Evolutionary conservation across 2,888 invertebrate genomes (phyloP), one percentile per base, ranked within the genome.

Genomic region (Protonemura montana): DNA sequence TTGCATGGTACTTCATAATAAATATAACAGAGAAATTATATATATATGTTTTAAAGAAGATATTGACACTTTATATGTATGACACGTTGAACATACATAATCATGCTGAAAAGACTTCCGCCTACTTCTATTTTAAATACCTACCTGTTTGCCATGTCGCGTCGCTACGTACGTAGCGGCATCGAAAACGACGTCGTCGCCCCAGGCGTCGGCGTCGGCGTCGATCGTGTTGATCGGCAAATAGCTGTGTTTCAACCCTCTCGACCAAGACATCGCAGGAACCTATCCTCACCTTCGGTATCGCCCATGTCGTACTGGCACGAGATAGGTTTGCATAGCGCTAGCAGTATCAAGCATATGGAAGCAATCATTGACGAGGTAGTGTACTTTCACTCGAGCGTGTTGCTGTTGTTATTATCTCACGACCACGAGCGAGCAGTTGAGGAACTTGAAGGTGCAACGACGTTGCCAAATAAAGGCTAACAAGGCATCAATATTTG

Each of bases 241-340:
- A 76, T 84, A 84, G 29, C 42, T 84, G 29, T 84, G 84, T 27
- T 84, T 42, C 16, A 84, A 25, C 16, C 84, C 84, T 42, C 84
- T 42, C 16, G 84, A 84, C 84, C 84, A 84, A 27, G 84, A 84
- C 84, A 84, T 84, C n/a, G 30, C 81, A 16, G 81, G 30, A 41
- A 25, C 28, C 7, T 13, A 7, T 78, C 7, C 81, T 81, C 41
- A 7, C n/a, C 28, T 7, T 25, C 25, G 2, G n/a, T 35, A 21
- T 82, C 13, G 30, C 30, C 82, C 82, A 29, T 82, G 30, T 26
- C 78, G 78, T 78, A 78, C 78, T 78, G 78, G 28, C 28, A 21
- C 5, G 59, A 10, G 59, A 59, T 59, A 59, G 59, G 59, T 21
- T 16, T 59, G 59, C 21, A 16, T 59, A 59, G 16, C 59, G 13